Percentiles rank a stretch among this genome's conserved stretches.
Conservation (phyloP, 2,113 vertebrate species). For the Zosterops pallidus region DNA sequence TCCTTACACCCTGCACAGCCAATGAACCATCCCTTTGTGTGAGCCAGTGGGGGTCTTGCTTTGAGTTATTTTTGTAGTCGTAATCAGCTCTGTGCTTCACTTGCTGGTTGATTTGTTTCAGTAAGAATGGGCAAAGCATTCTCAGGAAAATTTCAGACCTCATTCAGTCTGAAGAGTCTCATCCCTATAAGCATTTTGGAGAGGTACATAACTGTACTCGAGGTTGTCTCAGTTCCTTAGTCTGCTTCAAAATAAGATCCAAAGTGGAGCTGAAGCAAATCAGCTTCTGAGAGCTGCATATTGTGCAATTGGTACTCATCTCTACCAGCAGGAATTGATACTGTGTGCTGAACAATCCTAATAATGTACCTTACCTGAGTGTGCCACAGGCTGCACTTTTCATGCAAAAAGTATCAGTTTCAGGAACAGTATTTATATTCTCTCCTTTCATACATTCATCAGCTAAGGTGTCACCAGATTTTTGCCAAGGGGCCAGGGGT, state of each 20-base stretch:
- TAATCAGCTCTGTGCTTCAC: neutral
- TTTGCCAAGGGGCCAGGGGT: neutral
- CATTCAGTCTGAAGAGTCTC: slow-evolving; percentile 8
- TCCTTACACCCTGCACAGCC: neutral
- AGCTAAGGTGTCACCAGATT: neutral
- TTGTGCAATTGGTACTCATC: neutral
- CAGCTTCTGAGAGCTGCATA: neutral
- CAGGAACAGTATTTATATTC: neutral
- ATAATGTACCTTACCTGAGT: neutral
- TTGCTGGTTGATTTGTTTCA: slow-evolving; percentile 50
- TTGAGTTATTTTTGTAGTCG: neutral
- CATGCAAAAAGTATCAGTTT: neutral
- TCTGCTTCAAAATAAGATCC: neutral
- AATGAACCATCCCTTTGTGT: neutral
- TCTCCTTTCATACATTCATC: neutral
- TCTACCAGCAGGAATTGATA: neutral
- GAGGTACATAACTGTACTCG: neutral
- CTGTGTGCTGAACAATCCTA: neutral
- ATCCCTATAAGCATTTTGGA: neutral
- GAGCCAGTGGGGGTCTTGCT: neutral
- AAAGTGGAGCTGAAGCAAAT: slow-evolving; percentile 4
- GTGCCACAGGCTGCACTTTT: neutral
- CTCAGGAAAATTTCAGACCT: slow-evolving; percentile 18
- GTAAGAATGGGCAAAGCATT: slow-evolving; percentile 14
- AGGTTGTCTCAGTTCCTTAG: neutral